These are phyloP conservation scores for Herpetotheres cachinnans DNA, from an alignment of 2,113 vertebrate species.

Conservation along the genomic window DNA sequence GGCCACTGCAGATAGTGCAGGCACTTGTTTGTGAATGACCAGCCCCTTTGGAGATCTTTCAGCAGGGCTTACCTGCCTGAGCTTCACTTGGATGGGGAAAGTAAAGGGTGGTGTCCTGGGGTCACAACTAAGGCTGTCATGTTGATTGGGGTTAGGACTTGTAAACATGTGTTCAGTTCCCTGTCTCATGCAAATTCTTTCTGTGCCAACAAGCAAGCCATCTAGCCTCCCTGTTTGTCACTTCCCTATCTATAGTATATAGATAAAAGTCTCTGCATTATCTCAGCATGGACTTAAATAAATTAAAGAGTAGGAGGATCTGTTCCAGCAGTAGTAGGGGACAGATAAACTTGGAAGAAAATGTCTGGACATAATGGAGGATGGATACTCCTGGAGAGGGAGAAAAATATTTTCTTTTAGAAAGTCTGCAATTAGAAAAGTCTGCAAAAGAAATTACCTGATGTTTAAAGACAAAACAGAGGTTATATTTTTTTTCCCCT, in stretches of 20 bases:
- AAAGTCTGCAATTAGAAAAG: neutral
- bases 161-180: neutral
- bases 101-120: no score
- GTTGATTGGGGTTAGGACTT: neutral
- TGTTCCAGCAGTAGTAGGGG: neutral
- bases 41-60: neutral
- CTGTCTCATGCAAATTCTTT: neutral
- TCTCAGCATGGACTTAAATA: neutral
- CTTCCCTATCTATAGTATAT: neutral
- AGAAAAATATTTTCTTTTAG: neutral
- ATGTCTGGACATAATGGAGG: neutral
- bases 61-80: neutral
- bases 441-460: neutral
- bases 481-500: neutral
- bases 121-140: accelerated
- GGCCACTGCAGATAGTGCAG: neutral
- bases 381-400: neutral
- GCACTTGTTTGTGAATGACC: neutral
- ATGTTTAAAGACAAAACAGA: neutral
- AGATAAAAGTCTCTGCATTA: neutral
- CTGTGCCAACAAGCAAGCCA: neutral
- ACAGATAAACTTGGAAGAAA: neutral
- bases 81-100: neutral
- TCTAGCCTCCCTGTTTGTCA: neutral
- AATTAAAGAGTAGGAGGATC: neutral